A percentile compares a stretch with the other conserved stretches of the same genome.
phyloP scores from a whole-genome alignment of 2,888 invertebrate species.

The Calliopum simillimum region DNA sequence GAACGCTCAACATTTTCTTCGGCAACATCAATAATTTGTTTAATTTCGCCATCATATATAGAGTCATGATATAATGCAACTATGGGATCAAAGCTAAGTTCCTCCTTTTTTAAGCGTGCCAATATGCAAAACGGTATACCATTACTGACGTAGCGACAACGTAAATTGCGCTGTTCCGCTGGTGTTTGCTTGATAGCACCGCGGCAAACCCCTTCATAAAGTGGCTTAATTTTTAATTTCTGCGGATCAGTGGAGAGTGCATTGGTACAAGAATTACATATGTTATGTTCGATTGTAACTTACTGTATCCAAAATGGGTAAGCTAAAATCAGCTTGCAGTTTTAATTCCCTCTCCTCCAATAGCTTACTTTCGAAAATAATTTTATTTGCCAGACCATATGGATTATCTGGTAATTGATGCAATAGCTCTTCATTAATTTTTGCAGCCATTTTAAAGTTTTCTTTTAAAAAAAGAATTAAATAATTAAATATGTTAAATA shows the following conservation, averaged over 20 bases:
- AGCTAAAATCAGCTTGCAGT: no score
- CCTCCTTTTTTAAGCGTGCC: slow-evolving; percentile 69
- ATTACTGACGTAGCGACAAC: slow-evolving; percentile 54
- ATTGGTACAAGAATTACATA: no score
- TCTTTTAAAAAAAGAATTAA: slow-evolving; percentile 28
- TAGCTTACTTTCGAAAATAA: slow-evolving; percentile 24
- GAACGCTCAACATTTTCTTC: slow-evolving; percentile 68
- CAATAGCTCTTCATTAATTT: slow-evolving; percentile 51
- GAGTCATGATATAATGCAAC: slow-evolving; percentile 71
- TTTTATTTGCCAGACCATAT: slow-evolving; percentile 40
- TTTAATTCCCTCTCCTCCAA: not conserved
- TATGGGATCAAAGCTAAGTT: slow-evolving; percentile 69
- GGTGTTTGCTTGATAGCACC: slow-evolving; percentile 52
- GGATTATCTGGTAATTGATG: slow-evolving; percentile 43
- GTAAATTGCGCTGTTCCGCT: slow-evolving; percentile 52
- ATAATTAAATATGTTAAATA: not conserved
- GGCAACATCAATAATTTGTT: slow-evolving; percentile 70
- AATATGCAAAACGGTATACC: slow-evolving; percentile 47
- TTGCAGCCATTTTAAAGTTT: slow-evolving; percentile 49
- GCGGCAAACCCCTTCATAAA: slow-evolving; percentile 68
- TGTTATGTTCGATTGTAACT: no score
- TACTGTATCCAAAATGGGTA: no score
- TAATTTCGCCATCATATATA: slow-evolving; percentile 70
- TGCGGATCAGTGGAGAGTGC: no score
- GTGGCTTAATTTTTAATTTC: slow-evolving; percentile 24